Evolutionary conservation across 1,140 invertebrate species (phyloP), one percentile per base, ranked within the genome.

Genomic region (Whitmania pigra): DNA sequence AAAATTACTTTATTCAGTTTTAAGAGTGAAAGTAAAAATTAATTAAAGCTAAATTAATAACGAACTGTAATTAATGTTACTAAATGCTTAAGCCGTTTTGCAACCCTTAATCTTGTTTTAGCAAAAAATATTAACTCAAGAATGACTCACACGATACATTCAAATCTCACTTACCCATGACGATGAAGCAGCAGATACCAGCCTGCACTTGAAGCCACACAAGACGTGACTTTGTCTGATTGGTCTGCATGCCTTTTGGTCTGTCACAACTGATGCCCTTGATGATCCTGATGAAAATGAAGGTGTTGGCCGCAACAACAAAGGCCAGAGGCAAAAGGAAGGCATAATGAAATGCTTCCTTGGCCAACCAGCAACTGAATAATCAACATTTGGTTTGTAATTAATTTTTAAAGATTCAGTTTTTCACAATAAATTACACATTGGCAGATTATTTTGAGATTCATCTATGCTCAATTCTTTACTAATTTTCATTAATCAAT

Each of bases 181-280:
- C 73, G 29, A 83, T 76, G 75, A 83, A 83, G 60, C 81, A 79
- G n/a, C 81, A 80, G 36, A 83, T 75, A 22, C 80, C 82, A 25
- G 82, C 82, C 43, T 82, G 79, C 17, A 84, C 73, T 67, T 82
- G 81, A 11, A 78, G 80, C 54, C 81, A 77, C 13, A 78, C 75
- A 20, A 80, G 76, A 27, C 78, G 77, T 17, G 76, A 74, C 73
- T 81, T 78, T 29, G 76, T 77, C 76, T 83, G 79, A 73, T 79
- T 84, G 68, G 76, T 79, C 13, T 79, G 76, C 11, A 84, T 71
- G 2, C 57, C 57, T 36, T 74, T 76, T 0, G 77, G 77, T 67
- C 79, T 67, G 49, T 76, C 76, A 55, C 78, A 82, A 9, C 80
- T 78, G 54, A 80, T 82, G 36, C 79, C 75, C 27, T 82, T 75